Evolutionary conservation across 2,888 invertebrate species (phyloP).

Genomic region (Papilio elwesi): DNA sequence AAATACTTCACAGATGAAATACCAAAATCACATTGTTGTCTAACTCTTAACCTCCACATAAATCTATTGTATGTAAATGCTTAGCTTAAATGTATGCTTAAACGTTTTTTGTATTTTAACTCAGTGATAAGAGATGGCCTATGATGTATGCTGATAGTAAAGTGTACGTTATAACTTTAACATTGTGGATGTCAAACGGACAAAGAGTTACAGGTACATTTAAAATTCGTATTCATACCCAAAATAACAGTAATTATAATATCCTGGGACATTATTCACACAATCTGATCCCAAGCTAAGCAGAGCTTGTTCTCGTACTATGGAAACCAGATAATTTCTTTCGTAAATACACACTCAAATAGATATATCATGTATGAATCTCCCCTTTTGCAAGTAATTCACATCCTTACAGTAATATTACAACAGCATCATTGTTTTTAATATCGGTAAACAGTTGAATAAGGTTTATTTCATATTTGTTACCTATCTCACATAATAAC

Average conservation of each 20-base stretch:
- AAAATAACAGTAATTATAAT: too few relatives aligned
- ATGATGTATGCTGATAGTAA: neutral
- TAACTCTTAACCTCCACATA: slow-evolving; percentile 17
- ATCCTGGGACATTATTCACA: too few relatives aligned
- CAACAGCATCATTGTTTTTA: slow-evolving; percentile 2
- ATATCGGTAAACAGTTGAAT: neutral
- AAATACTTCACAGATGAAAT: neutral
- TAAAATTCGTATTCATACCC: neutral
- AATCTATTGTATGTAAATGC: slow-evolving; percentile 30
- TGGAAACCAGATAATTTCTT: too few relatives aligned
- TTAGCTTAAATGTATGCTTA: neutral
- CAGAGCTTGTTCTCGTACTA: too few relatives aligned
- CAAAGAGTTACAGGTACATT: too few relatives aligned
- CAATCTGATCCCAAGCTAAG: too few relatives aligned
- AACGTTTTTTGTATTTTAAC: slow-evolving; percentile 6
- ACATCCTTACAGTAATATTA: neutral
- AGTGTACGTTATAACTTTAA: neutral
- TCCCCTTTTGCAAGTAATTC: too few relatives aligned
- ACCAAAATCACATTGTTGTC: neutral
- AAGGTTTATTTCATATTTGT: neutral
- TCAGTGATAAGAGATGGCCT: neutral
- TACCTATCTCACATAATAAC: slow-evolving; percentile 12
- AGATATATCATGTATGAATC: too few relatives aligned
- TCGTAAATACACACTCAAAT: too few relatives aligned
- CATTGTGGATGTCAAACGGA: neutral